A percentile compares a stretch with the other conserved stretches of the same genome.
phyloP scores from a whole-genome alignment of 2,888 invertebrate genomes.

The Pseudanteris insignis region DNA sequence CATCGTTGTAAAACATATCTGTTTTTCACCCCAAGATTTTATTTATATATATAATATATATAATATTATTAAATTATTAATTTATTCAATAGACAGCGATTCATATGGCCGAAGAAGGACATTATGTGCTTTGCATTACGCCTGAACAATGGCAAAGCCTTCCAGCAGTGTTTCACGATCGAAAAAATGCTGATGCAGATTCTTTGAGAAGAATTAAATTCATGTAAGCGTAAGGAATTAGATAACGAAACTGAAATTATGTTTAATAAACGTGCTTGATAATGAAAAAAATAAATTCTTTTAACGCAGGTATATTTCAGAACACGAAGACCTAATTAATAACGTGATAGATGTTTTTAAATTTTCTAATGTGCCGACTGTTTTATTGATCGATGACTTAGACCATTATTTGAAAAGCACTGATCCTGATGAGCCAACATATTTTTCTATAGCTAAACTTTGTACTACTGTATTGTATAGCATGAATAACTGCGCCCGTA shows the following conservation, averaged over 20 bases:
- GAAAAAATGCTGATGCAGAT: slow-evolving; percentile 51
- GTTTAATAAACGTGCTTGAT: too few species aligned
- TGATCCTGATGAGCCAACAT: slow-evolving; percentile 23
- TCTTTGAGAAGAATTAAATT: slow-evolving; percentile 59
- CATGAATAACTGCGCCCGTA: slow-evolving; percentile 53
- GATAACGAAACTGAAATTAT: background rate
- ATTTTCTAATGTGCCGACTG: slow-evolving; percentile 52
- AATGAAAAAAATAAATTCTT: background rate
- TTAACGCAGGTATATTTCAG: slow-evolving; percentile 53
- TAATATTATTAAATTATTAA: too few species aligned
- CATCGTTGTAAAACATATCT: too few species aligned
- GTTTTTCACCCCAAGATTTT: too few species aligned
- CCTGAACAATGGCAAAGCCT: slow-evolving; percentile 52
- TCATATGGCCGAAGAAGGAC: slow-evolving; percentile 60
- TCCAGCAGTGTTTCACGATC: slow-evolving; percentile 58
- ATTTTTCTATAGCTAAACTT: slow-evolving; percentile 50
- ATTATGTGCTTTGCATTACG: slow-evolving; percentile 57
- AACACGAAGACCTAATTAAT: slow-evolving; percentile 53
- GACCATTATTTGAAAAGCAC: slow-evolving; percentile 51
- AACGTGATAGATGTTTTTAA: slow-evolving; percentile 55
- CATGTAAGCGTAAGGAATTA: slow-evolving; percentile 54
- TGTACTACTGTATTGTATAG: slow-evolving; percentile 54
- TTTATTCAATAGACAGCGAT: slow-evolving; percentile 63
- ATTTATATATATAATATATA: too few species aligned
- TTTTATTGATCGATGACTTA: slow-evolving; percentile 58